A percentile compares a stretch with the other conserved stretches of the same genome.
Evolutionary conservation across 2,888 invertebrate species (phyloP).

Genomic region (Eupithecia centaureata): DNA sequence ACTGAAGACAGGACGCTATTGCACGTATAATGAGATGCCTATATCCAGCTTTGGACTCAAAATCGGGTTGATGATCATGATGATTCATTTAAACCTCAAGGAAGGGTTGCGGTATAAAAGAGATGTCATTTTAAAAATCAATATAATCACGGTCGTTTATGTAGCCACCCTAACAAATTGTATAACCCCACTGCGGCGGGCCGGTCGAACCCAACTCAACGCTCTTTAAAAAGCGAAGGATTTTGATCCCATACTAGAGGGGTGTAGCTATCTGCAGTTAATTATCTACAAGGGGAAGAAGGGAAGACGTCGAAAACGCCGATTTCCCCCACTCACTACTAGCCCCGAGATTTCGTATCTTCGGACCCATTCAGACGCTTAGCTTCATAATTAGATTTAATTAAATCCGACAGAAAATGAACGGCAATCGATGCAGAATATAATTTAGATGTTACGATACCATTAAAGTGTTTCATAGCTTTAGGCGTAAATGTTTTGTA

Average conservation of each 20-base stretch:
- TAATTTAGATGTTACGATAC: conserved; percentile 46
- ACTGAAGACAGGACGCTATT: too few relatives aligned
- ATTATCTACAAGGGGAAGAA: conserved; percentile 75
- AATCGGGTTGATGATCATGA: too few relatives aligned
- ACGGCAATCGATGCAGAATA: conserved; percentile 54
- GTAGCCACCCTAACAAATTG: conserved; percentile 77
- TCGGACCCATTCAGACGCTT: conserved; percentile 67
- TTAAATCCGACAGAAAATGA: conserved; percentile 71
- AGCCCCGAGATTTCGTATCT: conserved; percentile 66
- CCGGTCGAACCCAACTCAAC: conserved; percentile 58
- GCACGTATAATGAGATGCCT: too few relatives aligned
- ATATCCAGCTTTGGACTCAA: too few relatives aligned
- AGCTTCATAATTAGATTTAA: conserved; percentile 78
- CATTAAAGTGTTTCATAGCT: conserved; percentile 45
- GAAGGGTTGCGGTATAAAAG: conserved; percentile 54
- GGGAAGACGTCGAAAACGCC: conserved; percentile 70
- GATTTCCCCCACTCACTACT: conserved; percentile 64
- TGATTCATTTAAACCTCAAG: conserved; percentile 33
- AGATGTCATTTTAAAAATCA: conserved; percentile 75
- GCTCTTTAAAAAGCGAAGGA: conserved; percentile 77
- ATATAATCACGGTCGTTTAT: conserved; percentile 79
- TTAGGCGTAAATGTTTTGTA: conserved; percentile 31
- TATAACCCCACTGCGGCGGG: conserved; percentile 72
- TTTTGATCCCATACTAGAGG: conserved; percentile 68
- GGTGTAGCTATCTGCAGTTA: conserved; percentile 80